phyloP scores from a whole-genome alignment of 1,140 invertebrate species.

The Samia ricini region DNA sequence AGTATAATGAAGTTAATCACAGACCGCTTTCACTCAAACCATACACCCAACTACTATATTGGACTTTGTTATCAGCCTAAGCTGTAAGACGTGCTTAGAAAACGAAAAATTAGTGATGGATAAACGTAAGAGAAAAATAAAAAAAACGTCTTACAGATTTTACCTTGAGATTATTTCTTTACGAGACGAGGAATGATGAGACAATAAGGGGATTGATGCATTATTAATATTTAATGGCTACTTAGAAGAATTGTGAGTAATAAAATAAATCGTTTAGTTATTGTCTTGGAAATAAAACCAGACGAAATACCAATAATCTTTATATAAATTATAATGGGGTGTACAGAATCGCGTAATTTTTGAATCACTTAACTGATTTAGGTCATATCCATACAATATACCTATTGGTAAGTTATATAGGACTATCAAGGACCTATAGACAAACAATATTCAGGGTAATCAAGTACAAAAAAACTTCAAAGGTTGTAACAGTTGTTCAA shows the following conservation, averaged over 20 bases:
- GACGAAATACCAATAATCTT: not conserved
- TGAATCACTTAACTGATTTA: no score
- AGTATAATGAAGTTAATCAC: no score
- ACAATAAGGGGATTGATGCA: constrained; percentile 3
- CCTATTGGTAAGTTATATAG: no score
- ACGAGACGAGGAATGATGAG: constrained; percentile 1
- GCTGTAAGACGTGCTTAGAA: constrained; percentile 32
- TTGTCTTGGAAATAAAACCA: not conserved
- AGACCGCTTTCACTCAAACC: constrained; percentile 12
- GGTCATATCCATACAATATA: no score
- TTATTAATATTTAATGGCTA: not conserved
- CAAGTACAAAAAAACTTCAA: no score
- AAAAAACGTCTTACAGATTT: constrained; percentile 5
- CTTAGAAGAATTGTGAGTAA: constrained; percentile 5
- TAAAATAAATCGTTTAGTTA: not conserved
- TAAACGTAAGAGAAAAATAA: constrained; percentile 13
- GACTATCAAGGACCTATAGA: no score
- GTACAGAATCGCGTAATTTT: no score
- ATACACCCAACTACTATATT: constrained; percentile 23
- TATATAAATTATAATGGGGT: no score
- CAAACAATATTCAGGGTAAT: no score
- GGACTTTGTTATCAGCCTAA: constrained; percentile 34
- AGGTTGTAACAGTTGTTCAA: no score
- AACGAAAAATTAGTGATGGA: constrained; percentile 25
- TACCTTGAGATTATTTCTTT: constrained; percentile 3